Base-by-base conservation (phyloP, 2,888 invertebrate genomes). In the Drosophila nr. fundita region DNA sequence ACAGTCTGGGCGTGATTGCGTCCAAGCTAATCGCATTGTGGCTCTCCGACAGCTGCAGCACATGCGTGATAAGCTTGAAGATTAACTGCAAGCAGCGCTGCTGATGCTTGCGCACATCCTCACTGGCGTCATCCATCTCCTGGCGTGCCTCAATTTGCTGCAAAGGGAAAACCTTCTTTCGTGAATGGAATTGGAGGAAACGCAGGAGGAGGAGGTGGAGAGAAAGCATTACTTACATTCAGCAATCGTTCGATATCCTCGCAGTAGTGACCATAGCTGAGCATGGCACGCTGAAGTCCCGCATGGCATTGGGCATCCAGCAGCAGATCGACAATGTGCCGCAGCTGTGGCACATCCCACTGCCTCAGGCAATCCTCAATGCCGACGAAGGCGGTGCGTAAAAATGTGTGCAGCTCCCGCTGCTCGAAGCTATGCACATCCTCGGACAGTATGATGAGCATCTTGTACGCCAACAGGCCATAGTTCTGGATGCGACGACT, bases 401-500 rank as follows among this genome's bases (percentile, higher is more conserved):
- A 68, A 52, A 93, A 92, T 1, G 84, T 76, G 66, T 91, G 88
- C 67, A 93, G 49, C 24, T 93, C 92, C 3, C 83, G 84, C 57
- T 87, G 82, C 54, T 92, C 91, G 2, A 90, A 82, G 4, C 90
- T 79, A 52, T 91, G 87, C n/a, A 91, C 91, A 74, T 92, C 92
- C 75, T 92, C 92, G 4, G 92, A 91, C 4, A 93, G 78, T 29
- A 93, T 91, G 48, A 93, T 91, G 49, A 92, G 81, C 91, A 93
- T 91, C 67, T 93, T 92, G 62, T 90, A 90, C 0, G 93, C 93
- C 71, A 93, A 61, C 54, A 92, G 84, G 29, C 92, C 92, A 65
- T 86, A 92, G 42, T 86, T 80, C 55, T 91, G 91, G 40, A 93
- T 92, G 57, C 90, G 88, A 0, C 89, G 77, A 34, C 91, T 91